phyloP scores from a whole-genome alignment of 2,113 vertebrate species.

The Myotis brandtii region DNA sequence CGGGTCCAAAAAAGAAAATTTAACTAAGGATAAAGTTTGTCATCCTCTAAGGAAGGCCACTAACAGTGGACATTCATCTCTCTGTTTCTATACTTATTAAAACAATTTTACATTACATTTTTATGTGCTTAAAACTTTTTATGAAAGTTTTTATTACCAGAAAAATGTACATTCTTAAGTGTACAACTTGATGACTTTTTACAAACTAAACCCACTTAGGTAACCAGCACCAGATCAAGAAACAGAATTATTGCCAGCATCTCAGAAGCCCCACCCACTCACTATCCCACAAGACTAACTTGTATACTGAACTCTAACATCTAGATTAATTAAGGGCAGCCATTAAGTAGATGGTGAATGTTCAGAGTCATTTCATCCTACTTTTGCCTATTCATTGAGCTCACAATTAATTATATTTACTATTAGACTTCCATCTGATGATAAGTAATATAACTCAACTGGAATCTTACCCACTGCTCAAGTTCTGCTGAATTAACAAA shows the following conservation, averaged over 20 bases:
- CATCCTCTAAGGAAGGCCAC: background rate
- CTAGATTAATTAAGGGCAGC: background rate
- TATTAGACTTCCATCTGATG: background rate
- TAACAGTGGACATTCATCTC: background rate
- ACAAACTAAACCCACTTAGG: background rate
- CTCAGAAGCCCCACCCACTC: background rate
- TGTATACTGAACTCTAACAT: background rate
- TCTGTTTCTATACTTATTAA: background rate
- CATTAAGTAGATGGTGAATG: background rate
- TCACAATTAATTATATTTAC: constrained; percentile 19
- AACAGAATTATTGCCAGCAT: background rate
- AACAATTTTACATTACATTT: constrained; percentile 1
- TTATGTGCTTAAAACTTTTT: background rate
- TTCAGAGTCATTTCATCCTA: background rate
- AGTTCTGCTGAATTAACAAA: background rate
- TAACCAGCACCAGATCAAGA: background rate
- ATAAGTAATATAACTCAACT: background rate
- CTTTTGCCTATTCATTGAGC: background rate
- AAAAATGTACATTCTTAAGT: background rate
- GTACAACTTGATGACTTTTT: background rate
- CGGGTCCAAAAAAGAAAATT: background rate
- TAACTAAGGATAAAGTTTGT: background rate
- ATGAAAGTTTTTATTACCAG: background rate
- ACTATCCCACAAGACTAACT: background rate
- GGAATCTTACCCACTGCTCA: background rate